These are phyloP conservation scores for Nomada ruficornis DNA, from an alignment of 2,888 invertebrate genomes.

Conservation along the genomic window DNA sequence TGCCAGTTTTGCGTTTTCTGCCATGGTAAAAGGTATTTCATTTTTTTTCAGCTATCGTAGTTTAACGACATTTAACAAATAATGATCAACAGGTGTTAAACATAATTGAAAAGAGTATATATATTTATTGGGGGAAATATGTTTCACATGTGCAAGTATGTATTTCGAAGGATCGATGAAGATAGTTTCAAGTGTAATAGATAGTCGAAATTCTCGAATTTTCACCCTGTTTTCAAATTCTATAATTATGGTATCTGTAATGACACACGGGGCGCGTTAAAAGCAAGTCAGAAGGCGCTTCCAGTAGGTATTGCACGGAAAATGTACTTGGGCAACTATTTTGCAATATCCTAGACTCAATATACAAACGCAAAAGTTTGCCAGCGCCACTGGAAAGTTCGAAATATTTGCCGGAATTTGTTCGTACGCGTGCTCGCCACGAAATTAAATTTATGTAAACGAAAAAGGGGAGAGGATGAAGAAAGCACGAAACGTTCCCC, in stretches of 20 bases:
- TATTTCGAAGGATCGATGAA: background rate
- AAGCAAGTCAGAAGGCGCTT: slow-evolving; percentile 18
- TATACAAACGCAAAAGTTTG: slow-evolving; percentile 36
- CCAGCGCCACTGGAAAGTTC: slow-evolving; percentile 24
- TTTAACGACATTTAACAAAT: too few species aligned
- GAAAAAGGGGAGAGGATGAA: too few species aligned
- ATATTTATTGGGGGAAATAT: too few species aligned
- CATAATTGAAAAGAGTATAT: too few species aligned
- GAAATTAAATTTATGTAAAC: background rate
- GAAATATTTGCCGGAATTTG: slow-evolving; percentile 33
- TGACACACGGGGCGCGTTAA: slow-evolving; percentile 14
- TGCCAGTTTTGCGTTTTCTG: too few species aligned
- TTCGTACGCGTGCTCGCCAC: background rate
- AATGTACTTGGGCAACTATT: slow-evolving; percentile 51
- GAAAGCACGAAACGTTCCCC: background rate
- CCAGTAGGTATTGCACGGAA: slow-evolving; percentile 32
- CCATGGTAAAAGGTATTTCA: too few species aligned
- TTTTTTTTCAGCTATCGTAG: too few species aligned
- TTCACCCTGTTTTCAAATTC: slow-evolving; percentile 8
- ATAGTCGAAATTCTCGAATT: background rate
- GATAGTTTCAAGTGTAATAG: background rate
- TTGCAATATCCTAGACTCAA: slow-evolving; percentile 41
- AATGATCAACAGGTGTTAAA: too few species aligned
- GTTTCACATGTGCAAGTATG: too few species aligned
- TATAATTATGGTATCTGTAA: slow-evolving; percentile 13